Evolutionary conservation across 2,888 invertebrate species (phyloP).

Genomic region (Erebia aethiops): DNA sequence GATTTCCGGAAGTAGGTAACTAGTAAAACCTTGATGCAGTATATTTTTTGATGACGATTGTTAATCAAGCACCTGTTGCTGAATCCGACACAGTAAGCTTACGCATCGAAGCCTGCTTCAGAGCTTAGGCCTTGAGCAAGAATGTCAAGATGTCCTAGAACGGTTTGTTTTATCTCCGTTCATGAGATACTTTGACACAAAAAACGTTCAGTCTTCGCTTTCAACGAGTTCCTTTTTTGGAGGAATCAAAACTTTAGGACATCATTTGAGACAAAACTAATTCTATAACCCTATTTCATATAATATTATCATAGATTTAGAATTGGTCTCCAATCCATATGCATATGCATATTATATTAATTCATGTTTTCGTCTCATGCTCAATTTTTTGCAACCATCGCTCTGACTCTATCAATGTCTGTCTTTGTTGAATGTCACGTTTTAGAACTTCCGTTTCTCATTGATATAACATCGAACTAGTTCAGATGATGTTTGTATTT

Average conservation of each 20-base stretch:
- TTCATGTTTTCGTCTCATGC: neutral
- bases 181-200: conserved; percentile 1
- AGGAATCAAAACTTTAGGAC: neutral
- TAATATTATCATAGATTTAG: too few relatives aligned
- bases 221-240: conserved; percentile 4
- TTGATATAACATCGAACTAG: conserved; percentile 1
- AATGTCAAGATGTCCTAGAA: conserved; percentile 22
- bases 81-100: conserved; percentile 9
- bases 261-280: neutral
- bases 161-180: conserved; percentile 10
- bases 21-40: neutral
- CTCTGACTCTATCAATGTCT: neutral
- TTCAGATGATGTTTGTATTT: conserved; percentile 10
- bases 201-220: neutral
- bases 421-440: too few relatives aligned
- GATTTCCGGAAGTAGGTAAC: conserved; percentile 8
- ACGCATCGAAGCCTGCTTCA: conserved; percentile 18
- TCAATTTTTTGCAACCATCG: neutral
- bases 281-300: neutral
- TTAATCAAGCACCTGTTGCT: conserved; percentile 32
- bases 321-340: too few relatives aligned
- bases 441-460: neutral
- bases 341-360: neutral
- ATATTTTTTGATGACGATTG: neutral
- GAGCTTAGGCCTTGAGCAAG: conserved; percentile 19